Conservation (phyloP, 2,797 vertebrate genomes). For the Decapterus maruadsi region DNA sequence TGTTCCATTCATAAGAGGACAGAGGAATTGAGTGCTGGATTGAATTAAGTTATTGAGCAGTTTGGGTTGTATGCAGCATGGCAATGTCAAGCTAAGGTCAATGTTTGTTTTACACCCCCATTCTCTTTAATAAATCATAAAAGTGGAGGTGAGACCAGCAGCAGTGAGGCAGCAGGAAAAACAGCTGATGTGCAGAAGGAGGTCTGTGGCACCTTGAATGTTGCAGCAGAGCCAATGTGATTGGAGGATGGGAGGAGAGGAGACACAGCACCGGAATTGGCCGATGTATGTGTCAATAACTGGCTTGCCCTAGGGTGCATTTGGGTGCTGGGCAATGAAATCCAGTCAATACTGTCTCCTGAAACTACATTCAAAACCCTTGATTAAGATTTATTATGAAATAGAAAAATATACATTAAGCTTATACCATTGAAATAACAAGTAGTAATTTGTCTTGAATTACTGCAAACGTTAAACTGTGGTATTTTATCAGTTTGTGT, state of each 20-base stretch:
- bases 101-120: constrained; percentile 25
- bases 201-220: constrained; percentile 23
- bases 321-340: constrained; percentile 22
- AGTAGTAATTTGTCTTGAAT: neutral
- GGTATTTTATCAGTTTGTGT: no score
- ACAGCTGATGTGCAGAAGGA: constrained; percentile 25
- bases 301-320: constrained; percentile 5
- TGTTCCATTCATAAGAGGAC: constrained; percentile 16
- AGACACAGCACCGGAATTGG: neutral
- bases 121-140: constrained; percentile 51
- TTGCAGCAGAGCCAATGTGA: constrained; percentile 10
- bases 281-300: constrained; percentile 37
- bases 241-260: constrained; percentile 15
- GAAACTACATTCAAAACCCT: constrained; percentile 1
- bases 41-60: constrained; percentile 53
- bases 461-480: neutral
- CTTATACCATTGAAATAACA: no score
- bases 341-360: constrained; percentile 15
- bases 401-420: no score
- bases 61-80: constrained; percentile 29
- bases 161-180: constrained; percentile 8
- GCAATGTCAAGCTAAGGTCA: constrained; percentile 60
- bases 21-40: constrained; percentile 22
- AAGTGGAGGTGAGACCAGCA: constrained; percentile 21
- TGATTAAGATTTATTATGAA: neutral